Evolutionary conservation across 2,888 invertebrate species (phyloP).

Genomic region (Esperia sulphurella): DNA sequence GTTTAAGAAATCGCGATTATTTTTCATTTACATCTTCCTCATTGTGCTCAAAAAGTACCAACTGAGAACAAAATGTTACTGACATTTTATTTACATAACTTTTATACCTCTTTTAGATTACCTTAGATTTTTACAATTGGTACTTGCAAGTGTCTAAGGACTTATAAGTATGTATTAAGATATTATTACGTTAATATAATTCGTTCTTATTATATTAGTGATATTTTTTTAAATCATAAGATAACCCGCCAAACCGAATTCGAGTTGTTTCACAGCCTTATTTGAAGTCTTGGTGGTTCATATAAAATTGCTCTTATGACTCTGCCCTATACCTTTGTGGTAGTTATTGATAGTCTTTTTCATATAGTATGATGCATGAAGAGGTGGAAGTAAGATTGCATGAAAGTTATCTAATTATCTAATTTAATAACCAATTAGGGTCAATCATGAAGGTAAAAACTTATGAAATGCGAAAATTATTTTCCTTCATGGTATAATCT

Average conservation of each 20-base stretch:
- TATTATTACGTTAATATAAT: slow-evolving; percentile 8
- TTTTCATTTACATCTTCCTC: too few relatives aligned
- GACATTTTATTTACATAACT: background rate
- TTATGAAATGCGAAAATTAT: too few relatives aligned
- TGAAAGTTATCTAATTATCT: too few relatives aligned
- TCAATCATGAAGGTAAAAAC: too few relatives aligned
- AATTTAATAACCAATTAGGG: too few relatives aligned
- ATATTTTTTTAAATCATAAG: slow-evolving; percentile 29
- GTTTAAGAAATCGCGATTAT: too few relatives aligned
- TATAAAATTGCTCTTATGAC: slow-evolving; percentile 34
- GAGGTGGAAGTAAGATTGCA: too few relatives aligned
- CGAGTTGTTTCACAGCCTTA: slow-evolving; percentile 73
- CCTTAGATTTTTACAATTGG: too few relatives aligned
- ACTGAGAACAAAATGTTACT: background rate
- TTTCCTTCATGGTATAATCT: too few relatives aligned
- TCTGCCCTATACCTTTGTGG: slow-evolving; percentile 35
- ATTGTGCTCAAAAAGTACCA: background rate
- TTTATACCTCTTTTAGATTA: background rate
- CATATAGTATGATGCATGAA: too few relatives aligned
- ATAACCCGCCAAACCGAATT: slow-evolving; percentile 55
- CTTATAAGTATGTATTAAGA: slow-evolving; percentile 2
- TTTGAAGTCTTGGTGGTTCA: slow-evolving; percentile 61
- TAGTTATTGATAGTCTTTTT: too few relatives aligned
- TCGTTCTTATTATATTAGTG: slow-evolving; percentile 24
- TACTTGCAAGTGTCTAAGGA: background rate